Base-by-base conservation (phyloP, 2,888 invertebrate species). In the Schrankia costaestrigalis region DNA sequence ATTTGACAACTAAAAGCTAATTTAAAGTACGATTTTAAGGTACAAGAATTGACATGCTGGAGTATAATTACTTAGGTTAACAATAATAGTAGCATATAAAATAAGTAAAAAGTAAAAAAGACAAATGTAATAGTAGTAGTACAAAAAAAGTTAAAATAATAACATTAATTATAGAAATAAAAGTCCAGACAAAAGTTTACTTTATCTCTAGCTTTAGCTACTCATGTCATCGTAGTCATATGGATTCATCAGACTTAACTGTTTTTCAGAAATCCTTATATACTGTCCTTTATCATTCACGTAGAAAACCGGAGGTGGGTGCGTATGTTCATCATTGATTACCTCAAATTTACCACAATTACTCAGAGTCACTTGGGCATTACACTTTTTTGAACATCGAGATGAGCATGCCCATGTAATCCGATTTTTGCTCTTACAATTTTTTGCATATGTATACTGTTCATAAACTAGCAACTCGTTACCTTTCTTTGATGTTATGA, bases 321-420 rank as follows among this genome's bases (percentile, higher is more conserved):
- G 84, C 1, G 66, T 74, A 41, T 85, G 85, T 1, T 56, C 38
- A 8, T 43, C 55, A 17, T 70, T 67, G 0, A 77, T 21, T 1
- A 83, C 60, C 0, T 43, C 35, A 5, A 85, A 61, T 8, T 65
- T 62, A 3, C 77, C 78, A 1, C 42, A 28, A 3, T 71, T 61
- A 3, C 63, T 64, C 2, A 83, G 31, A 0, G 63, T 46, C 0
- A 85, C 70, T 43, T 76, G 72, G 0, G 85, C 84, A 10, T 46
- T 62, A 43, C 85, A 85, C 32, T 70, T 71, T 36, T 64, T 78
- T 0, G 82, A 83, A 29, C 78, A 77, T 1, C 83, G 62, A 0
- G 83, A 84, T 0, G 85, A 82, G 39, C 85, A 86, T 0, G 76
- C 38, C 83, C 83, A 84, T 1, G 67, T 68, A 0, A 69, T 57